Conservation (phyloP, 1,140 invertebrate species). For the Ceratoteleas bidentatus region DNA sequence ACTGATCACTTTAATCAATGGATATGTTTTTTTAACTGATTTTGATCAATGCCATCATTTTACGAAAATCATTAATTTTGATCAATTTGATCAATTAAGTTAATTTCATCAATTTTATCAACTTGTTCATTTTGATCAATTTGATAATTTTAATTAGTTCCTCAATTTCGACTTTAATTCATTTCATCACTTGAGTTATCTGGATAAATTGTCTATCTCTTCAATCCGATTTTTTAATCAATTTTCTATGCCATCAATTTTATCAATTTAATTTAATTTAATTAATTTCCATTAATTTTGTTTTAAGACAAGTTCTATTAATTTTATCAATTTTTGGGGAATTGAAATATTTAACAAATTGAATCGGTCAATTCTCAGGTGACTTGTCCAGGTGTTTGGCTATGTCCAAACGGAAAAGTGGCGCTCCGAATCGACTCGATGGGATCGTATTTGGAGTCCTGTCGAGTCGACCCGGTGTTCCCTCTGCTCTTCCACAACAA, state of each 20-base stretch:
- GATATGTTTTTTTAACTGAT: background rate
- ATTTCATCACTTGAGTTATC: too few species aligned
- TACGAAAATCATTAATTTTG: too few species aligned
- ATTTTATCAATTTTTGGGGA: background rate
- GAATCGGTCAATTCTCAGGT: conserved; percentile 78
- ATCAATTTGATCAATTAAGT: too few species aligned
- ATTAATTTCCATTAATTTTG: background rate
- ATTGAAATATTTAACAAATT: too few species aligned
- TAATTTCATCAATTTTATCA: background rate
- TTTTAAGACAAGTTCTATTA: background rate
- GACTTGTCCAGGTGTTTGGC: conserved; percentile 88
- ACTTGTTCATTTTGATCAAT: background rate
- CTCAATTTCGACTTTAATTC: too few species aligned
- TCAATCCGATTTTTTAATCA: too few species aligned
- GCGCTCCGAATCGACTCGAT: conserved; percentile 84
- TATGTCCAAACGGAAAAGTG: conserved; percentile 87
- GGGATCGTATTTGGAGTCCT: conserved; percentile 84
- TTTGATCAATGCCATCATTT: too few species aligned
- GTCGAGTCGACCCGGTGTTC: conserved; percentile 83
- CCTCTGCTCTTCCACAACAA: conserved; percentile 85
- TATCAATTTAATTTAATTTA: background rate
- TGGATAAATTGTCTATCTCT: too few species aligned
- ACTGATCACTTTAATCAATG: too few species aligned
- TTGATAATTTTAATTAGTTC: background rate
- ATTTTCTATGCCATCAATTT: too few species aligned